These are phyloP conservation scores for Melanophora roralis DNA, from an alignment of 2,888 invertebrate species.

Conservation along the genomic window DNA sequence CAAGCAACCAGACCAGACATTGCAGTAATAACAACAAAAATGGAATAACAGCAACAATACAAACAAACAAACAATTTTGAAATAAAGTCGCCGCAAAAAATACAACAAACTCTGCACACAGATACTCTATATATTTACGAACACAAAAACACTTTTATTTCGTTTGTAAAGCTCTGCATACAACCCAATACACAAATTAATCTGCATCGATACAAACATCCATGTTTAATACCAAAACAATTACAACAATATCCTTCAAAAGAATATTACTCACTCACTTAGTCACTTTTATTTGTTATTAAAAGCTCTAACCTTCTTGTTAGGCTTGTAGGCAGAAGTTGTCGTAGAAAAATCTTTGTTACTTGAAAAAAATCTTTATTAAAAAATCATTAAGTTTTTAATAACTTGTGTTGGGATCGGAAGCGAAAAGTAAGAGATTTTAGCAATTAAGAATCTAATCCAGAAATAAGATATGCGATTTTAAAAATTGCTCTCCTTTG, in stretches of 20 bases:
- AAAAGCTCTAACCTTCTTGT: no score
- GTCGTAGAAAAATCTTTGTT: no score
- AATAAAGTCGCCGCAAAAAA: slow-evolving; percentile 51
- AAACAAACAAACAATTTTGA: background rate
- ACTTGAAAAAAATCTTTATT: no score
- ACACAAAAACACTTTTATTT: background rate
- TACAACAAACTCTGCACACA: slow-evolving; percentile 40
- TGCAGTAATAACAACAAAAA: slow-evolving; percentile 22
- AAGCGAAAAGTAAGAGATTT: no score
- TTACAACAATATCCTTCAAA: background rate
- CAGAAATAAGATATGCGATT: no score
- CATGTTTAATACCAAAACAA: background rate
- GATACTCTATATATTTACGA: slow-evolving; percentile 14
- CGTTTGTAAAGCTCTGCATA: slow-evolving; percentile 10
- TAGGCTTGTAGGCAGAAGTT: no score
- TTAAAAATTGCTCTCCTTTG: no score
- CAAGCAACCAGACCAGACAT: slow-evolving; percentile 51
- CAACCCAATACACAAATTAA: slow-evolving; percentile 37
- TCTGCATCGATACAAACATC: background rate
- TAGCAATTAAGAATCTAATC: no score
- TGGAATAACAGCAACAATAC: background rate
- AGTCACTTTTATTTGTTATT: no score
- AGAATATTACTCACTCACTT: background rate
- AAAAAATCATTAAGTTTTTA: no score
- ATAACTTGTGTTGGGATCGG: no score